Evolutionary conservation across 2,113 vertebrate genomes (phyloP), one percentile per base, ranked within the genome.

Genomic region (Willisornis vidua): DNA sequence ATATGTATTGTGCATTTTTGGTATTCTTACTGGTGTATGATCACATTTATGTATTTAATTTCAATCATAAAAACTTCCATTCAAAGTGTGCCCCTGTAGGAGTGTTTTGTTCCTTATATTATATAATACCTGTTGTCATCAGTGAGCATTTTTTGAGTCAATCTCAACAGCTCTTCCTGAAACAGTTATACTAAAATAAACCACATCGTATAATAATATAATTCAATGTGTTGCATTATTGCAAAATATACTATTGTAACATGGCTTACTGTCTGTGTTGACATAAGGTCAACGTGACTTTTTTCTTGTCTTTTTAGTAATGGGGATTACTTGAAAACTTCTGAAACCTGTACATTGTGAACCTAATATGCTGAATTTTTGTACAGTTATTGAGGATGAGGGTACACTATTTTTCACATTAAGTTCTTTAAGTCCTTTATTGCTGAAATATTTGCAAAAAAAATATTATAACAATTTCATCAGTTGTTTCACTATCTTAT

Each of bases 241-340:
- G 9, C 3, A 93, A 76, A 77, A 35, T 51, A 29, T 24, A 52
- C 6, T 8, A 26, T 20, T 48, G 15, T 20, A 80, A 28, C 22
- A 39, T 1, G 4, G 37, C 15, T 37, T 70, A 33, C 39, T 68
- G 6, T 13, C 10, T 55, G 4, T 45, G 5, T 55, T 89, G 41
- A 57, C 8, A 5, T 10, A n/a, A 71, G 5, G 25, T 43, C 14
- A 85, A 43, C 22, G 11, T 0, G 0, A 43, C 3, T 6, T 41
- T 74, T 74, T 58, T 12, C 17, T 57, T 81, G 14, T 10, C 23
- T 51, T 93, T 90, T 67, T 72, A 85, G 41, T 61, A 66, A 52
- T 3, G 8, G 7, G 2, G 13, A 49, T 66, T 62, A 23, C 58
- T 41, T 81, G 43, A 91, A 93, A 86, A 71, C 3, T 4, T 62